Evolutionary conservation across 2,888 invertebrate genomes (phyloP), one percentile per base, ranked within the genome.

Genomic region (Polylopha cassiicola): DNA sequence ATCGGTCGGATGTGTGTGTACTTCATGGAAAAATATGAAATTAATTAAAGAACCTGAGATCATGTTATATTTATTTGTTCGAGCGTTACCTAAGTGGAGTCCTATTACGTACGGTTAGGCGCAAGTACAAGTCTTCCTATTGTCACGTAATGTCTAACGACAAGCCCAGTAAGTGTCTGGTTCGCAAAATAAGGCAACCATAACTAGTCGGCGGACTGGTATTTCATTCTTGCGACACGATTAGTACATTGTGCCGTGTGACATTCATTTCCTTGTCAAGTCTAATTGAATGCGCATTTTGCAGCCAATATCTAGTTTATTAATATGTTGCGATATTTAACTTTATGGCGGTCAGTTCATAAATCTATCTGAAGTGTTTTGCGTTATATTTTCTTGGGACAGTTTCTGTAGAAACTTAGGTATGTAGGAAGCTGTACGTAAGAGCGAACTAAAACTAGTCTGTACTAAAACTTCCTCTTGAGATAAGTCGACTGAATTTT

Each of bases 221-320:
- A 55, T 49, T 58, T 50, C 26, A 50, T 39, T 42, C 46, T 68
- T 69, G 61, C 67, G 57, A 65, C 61, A 62, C 50, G 47, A 53
- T 51, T 53, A 56, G 54, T 52, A 65, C 60, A 63, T 64, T 56
- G 51, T 58, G 48, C 52, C 53, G 59, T 61, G 57, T 57, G 60
- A 63, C 62, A 62, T 60, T 57, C 54, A 59, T 65, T 65, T 66
- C 62, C 56, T 58, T 58, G 53, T 50, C 50, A 52, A 48, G 52
- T 47, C 54, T 54, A 57, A 58, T 54, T 54, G 48, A 44, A 47
- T 47, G 44, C 52, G 44, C 55, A 51, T 53, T 54, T 50, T 46
- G 43, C 39, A 27, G 24, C 22, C 39, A 32, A 30, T 29, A 44
- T 41, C 48, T 38, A 43, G 48, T 53, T 54, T 50, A 51, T 51